phyloP scores from a whole-genome alignment of 2,888 invertebrate species.

The Zhengitettix transpicula region DNA sequence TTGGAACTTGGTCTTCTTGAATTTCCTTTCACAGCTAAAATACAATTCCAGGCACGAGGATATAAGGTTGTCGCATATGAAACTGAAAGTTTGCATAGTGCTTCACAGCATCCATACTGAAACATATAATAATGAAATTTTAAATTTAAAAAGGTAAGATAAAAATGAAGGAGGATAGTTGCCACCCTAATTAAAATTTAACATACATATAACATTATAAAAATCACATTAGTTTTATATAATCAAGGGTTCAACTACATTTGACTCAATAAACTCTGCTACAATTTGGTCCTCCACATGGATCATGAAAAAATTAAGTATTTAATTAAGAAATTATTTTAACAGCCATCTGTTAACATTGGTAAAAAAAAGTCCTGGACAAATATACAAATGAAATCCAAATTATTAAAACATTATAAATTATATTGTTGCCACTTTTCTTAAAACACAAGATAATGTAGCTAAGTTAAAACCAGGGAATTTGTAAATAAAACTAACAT shows the following conservation, averaged over 20 bases:
- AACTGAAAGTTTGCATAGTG: conserved; percentile 46
- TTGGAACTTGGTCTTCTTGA: neutral
- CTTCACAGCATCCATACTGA: conserved; percentile 47
- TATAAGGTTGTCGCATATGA: conserved; percentile 51
- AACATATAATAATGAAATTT: conserved; percentile 14
- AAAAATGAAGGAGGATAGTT: no score
- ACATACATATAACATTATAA: neutral
- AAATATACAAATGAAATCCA: no score
- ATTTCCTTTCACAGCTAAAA: conserved; percentile 12
- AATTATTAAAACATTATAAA: no score
- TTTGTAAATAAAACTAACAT: neutral
- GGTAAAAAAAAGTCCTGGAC: no score
- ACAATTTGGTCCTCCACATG: no score
- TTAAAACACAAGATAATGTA: neutral
- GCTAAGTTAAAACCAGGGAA: neutral
- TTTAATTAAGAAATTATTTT: neutral
- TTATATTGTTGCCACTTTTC: no score
- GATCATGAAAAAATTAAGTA: no score
- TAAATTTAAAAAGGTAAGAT: no score
- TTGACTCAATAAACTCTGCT: no score
- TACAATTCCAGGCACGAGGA: conserved; percentile 46
- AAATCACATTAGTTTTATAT: neutral
- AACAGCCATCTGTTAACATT: no score
- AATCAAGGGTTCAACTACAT: neutral
- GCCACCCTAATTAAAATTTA: neutral